Conservation (phyloP, 2,797 vertebrate genomes). For the Podarcis lilfordi region DNA sequence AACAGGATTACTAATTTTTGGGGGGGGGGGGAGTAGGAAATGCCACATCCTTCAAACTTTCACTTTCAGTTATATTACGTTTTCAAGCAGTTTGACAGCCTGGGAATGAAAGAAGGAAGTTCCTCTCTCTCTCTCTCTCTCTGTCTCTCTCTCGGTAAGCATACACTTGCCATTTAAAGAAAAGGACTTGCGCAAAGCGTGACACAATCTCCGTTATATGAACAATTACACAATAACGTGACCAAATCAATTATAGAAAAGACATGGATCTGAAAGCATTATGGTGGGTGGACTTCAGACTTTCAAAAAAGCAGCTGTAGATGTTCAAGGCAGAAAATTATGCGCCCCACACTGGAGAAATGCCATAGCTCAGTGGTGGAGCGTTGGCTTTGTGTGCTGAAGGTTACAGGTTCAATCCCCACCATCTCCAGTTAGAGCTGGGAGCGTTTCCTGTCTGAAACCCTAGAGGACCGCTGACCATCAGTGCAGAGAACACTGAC, state of each 20-base stretch:
- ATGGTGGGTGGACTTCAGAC: neutral
- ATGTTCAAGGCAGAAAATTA: too few species aligned
- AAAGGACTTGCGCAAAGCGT: conserved; percentile 24
- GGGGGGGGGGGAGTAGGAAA: neutral
- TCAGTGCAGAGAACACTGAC: too few species aligned
- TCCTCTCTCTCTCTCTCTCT: neutral
- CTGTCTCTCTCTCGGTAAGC: neutral
- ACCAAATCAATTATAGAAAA: neutral
- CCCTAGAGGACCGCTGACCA: too few species aligned
- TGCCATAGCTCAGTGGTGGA: too few species aligned
- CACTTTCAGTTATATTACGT: conserved; percentile 14
- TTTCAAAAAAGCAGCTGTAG: too few species aligned
- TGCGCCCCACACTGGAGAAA: too few species aligned
- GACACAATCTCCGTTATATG: neutral
- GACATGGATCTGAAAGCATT: neutral
- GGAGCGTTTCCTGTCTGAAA: too few species aligned
- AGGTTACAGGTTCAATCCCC: too few species aligned
- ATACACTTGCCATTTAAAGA: neutral
- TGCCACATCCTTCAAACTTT: conserved; percentile 3
- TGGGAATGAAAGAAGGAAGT: neutral
- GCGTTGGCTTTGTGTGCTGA: too few species aligned
- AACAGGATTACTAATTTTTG: neutral
- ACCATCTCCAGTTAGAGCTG: too few species aligned
- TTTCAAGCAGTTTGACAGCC: too few species aligned
- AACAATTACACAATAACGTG: neutral